A percentile compares a stretch with the other conserved stretches of the same genome.
Conservation (phyloP, 1,140 invertebrate genomes). For the Triops cancriformis region DNA sequence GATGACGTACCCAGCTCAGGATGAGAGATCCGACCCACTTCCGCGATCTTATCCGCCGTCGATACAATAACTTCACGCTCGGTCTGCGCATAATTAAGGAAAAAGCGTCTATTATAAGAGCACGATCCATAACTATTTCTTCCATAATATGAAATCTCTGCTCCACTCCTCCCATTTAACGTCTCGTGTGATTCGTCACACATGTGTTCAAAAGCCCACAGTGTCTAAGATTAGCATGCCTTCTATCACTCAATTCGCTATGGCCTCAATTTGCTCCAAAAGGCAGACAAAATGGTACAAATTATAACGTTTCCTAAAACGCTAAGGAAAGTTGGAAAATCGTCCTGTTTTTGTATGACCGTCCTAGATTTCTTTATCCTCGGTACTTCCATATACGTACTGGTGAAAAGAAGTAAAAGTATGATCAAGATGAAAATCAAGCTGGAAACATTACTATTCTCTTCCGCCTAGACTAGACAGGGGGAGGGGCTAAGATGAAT, state of each 20-base stretch:
- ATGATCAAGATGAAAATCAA: not conserved
- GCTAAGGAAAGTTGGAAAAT: not conserved
- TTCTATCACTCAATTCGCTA: not conserved
- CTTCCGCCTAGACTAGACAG: too few species aligned
- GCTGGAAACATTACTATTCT: not conserved
- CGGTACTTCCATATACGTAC: not conserved
- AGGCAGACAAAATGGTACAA: not conserved
- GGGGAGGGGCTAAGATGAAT: too few species aligned
- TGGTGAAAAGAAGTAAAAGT: not conserved
- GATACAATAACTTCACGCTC: constrained; percentile 25
- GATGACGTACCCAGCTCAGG: not conserved
- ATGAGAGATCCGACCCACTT: constrained; percentile 23
- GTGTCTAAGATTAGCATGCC: not conserved
- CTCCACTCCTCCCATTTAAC: not conserved
- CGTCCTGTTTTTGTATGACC: not conserved
- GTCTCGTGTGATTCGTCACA: not conserved
- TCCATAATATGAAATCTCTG: not conserved
- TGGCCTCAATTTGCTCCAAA: not conserved
- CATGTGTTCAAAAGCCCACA: not conserved
- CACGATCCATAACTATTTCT: not conserved
- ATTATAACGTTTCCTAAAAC: not conserved
- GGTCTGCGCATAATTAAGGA: constrained; percentile 2
- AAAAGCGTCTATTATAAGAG: not conserved
- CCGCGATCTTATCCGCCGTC: constrained; percentile 25
- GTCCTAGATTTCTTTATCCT: not conserved